A percentile compares a stretch with the other conserved stretches of the same genome.
These are phyloP conservation scores for Argyresthia albistria DNA, from an alignment of 2,888 invertebrate genomes.

Conservation along the genomic window DNA sequence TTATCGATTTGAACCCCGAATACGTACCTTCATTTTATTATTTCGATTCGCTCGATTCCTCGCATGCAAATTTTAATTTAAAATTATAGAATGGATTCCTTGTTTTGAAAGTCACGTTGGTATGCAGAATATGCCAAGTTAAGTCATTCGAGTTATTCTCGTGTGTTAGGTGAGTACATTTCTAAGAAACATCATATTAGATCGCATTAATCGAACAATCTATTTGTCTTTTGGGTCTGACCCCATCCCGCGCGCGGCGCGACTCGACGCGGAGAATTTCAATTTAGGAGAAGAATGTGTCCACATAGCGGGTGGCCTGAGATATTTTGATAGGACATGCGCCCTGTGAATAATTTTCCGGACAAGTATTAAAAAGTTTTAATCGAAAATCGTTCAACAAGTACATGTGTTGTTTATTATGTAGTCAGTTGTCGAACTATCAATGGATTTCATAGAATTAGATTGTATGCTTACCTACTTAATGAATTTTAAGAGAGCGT, in stretches of 20 bases:
- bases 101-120: neutral
- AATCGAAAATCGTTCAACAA: neutral
- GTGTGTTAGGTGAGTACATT: neutral
- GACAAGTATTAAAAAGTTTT: slow-evolving; percentile 26
- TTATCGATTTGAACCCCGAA: slow-evolving; percentile 54
- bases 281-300: slow-evolving; percentile 74
- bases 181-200: slow-evolving; percentile 46
- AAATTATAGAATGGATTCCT: neutral
- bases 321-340: slow-evolving; percentile 73
- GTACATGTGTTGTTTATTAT: too few relatives aligned
- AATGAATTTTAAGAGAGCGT: too few relatives aligned
- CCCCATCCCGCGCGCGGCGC: slow-evolving; percentile 54
- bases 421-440: too few relatives aligned
- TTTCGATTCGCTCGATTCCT: slow-evolving; percentile 12
- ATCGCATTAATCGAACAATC: slow-evolving; percentile 27
- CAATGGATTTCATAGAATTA: too few relatives aligned
- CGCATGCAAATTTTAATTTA: neutral
- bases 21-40: slow-evolving; percentile 31
- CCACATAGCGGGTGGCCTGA: slow-evolving; percentile 72
- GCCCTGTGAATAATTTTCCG: slow-evolving; percentile 70
- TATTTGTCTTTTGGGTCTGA: slow-evolving; percentile 68
- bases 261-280: slow-evolving; percentile 69
- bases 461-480: too few relatives aligned
- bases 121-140: neutral
- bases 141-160: neutral